phyloP scores from a whole-genome alignment of 2,888 invertebrate species.

The Saturnia pavonia region DNA sequence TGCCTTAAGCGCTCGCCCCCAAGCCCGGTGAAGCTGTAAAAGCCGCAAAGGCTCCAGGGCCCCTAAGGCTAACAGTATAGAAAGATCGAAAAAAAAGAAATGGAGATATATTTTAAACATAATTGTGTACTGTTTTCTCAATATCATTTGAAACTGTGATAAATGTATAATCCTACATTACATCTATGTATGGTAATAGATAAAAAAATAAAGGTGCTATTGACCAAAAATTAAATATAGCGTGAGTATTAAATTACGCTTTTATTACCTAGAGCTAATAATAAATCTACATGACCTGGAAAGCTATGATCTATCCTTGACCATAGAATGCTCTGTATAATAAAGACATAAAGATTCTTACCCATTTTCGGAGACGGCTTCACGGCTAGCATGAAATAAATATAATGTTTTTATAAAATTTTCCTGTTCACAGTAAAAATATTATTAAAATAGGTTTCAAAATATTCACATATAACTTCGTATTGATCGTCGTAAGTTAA shows the following conservation, averaged over 20 bases:
- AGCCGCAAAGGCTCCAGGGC: too few relatives aligned
- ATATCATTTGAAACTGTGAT: background rate
- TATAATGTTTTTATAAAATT: background rate
- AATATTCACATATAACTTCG: background rate
- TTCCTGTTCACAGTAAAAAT: background rate
- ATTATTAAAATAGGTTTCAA: background rate
- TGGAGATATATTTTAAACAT: too few relatives aligned
- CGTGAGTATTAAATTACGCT: background rate
- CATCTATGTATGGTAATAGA: background rate
- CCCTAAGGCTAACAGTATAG: too few relatives aligned
- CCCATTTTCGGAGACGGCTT: constrained; percentile 43
- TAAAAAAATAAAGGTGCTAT: background rate
- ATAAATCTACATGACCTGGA: constrained; percentile 14
- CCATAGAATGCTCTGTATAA: constrained; percentile 43
- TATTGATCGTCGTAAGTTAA: background rate
- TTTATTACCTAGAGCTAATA: background rate
- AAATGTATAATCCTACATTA: background rate
- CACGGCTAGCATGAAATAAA: background rate
- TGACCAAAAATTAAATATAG: background rate
- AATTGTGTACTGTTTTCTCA: too few relatives aligned
- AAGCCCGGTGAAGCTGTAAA: too few relatives aligned
- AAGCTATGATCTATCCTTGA: constrained; percentile 33
- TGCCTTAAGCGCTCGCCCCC: too few relatives aligned
- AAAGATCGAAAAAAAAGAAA: too few relatives aligned
- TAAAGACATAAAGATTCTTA: constrained; percentile 67